Base-by-base conservation (phyloP, 2,113 vertebrate species). In the Oceanodroma tethys region DNA sequence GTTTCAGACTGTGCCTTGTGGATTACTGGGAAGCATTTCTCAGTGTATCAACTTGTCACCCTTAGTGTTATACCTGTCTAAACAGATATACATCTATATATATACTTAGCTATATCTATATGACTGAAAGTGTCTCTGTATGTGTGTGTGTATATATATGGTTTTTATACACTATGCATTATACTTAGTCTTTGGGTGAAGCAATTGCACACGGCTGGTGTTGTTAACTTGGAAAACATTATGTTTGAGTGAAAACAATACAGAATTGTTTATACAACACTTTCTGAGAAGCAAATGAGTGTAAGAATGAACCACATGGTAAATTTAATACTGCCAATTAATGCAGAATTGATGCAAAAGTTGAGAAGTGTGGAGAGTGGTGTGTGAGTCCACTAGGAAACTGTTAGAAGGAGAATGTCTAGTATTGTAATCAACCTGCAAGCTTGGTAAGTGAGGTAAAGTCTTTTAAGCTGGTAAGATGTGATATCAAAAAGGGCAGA, bases 91-190 rank as follows among this genome's bases (percentile, higher is more conserved):
- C 2, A 0, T 29, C 20, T 65, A 2, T 68, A 6, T 60, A 6
- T 56, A 36, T 2, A 10, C 40, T 23, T 70, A 73, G 8, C 40
- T 74, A 0, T 62, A 17, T 30, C 48, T n/a, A 0, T 59, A 3
- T 48, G 13, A 25, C 45, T 58, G 11, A 16, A 78, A 62, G 38
- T 23, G 6, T 32, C 40, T 68, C 18, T 50, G 3, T 62, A 4
- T 59, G 1, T 75, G 0, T 59, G 1, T 75, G 0, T 59, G 0
- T 81, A 7, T 34, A 12, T 38, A 2, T 26, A 11, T 21, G 7
- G 5, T 2, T 23, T 81, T 82, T 72, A n/a, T 47, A 16, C 65
- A 18, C 65, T 60, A 1, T 72, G 9, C 12, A 3, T 56, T 63
- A 21, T 52, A 10, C 6, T 67, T 86, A 16, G 22, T 50, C 27